Evolutionary conservation across 2,113 vertebrate species (phyloP), one percentile per base, ranked within the genome.

Genomic region (Rhea pennata): DNA sequence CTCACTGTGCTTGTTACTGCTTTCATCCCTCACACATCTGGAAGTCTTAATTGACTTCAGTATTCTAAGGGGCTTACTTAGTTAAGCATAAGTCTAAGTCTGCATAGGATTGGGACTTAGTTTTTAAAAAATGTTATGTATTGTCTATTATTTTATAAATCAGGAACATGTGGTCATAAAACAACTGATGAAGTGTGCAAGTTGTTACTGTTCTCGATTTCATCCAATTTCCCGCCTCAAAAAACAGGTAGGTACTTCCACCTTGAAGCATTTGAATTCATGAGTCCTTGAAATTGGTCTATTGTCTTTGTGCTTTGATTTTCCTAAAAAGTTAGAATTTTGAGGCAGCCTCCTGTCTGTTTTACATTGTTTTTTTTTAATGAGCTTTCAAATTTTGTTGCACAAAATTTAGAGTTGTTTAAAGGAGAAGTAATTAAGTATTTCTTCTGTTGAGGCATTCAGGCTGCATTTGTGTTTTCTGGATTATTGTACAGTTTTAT

Each of bases 201-300:
- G 71, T 69, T 70, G 69, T 59, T 98, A 98, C 90, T 29, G 3
- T 6, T 97, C 98, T 79, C 97, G 51, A 59, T 98, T 98, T 94
- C 98, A 98, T 88, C 98, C 98, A 1, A 56, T 96, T 39, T 84
- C 97, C 20, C 93, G 29, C 72, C 97, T 98, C 40, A 98, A 95
- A 67, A 98, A 97, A 33, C 97, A 98, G 98, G 98, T 98, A 80
- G 14, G 92, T 84, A 5, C 7, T 19, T 89, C 10, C 26, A 22
- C 6, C 65, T 69, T 48, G 62, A 83, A 53, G 21, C 26, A 53
- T 15, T 94, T 48, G 7, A 3, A 12, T 75, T 46, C 59, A 10
- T 71, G 48, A 48, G 12, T 53, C 44, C 10, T 82, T 83, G 82
- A 76, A 72, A 75, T 56, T 33, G 33, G 23, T 64, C 13, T 62